Conservation (phyloP, 2,113 vertebrate genomes). For the Eira barbara region DNA sequence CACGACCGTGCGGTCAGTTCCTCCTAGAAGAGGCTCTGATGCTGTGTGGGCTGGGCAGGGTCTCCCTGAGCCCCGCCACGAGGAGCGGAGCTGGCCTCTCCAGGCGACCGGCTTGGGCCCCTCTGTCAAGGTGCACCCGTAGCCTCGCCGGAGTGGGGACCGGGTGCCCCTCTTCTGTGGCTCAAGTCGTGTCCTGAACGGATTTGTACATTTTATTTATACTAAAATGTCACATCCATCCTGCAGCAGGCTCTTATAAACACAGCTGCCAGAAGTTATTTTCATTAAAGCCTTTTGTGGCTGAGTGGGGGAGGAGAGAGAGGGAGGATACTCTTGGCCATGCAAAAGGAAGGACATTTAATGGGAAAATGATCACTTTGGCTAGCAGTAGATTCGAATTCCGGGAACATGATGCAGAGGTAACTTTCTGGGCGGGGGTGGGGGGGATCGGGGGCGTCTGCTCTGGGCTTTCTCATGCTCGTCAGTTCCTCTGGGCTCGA, state of each 20-base stretch:
- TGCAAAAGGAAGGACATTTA: slow-evolving; percentile 5
- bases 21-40: rapidly evolving
- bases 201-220: slow-evolving; percentile 57
- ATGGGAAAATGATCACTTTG: not conserved
- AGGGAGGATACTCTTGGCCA: slow-evolving; percentile 20
- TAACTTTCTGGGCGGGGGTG: not conserved
- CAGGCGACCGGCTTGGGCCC: slow-evolving; percentile 2
- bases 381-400: not conserved
- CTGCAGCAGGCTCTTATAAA: slow-evolving; percentile 60
- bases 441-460: rapidly evolving
- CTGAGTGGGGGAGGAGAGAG: slow-evolving; percentile 46
- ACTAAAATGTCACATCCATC: slow-evolving; percentile 63
- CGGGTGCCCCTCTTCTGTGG: slow-evolving; percentile 55
- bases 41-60: not conserved
- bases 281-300: slow-evolving; percentile 77
- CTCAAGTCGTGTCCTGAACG: slow-evolving; percentile 26
- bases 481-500: not conserved
- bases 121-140: not conserved
- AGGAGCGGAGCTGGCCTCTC: not conserved
- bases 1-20: rapidly evolving
- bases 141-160: slow-evolving; percentile 48
- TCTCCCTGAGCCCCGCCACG: not conserved
- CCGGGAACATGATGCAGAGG: not conserved
- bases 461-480: not conserved
- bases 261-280: slow-evolving; percentile 76